These are phyloP conservation scores for Poliocrania exsul DNA, from an alignment of 2,797 vertebrate species.

Conservation along the genomic window DNA sequence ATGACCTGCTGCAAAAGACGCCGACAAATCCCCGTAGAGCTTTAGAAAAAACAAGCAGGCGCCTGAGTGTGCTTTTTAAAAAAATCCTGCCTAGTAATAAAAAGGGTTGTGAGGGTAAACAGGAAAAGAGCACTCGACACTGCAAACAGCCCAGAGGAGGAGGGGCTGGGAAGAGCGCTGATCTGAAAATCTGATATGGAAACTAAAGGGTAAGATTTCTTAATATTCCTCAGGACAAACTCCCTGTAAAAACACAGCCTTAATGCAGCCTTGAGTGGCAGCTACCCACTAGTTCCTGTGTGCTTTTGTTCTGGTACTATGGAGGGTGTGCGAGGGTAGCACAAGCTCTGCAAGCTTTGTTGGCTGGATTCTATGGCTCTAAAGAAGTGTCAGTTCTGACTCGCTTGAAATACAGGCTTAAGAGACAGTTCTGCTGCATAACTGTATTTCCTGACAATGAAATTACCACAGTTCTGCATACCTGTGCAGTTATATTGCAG, in stretches of 20 bases:
- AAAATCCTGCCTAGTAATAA: constrained; percentile 47
- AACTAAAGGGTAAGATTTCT: constrained; percentile 2
- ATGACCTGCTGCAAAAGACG: constrained; percentile 71
- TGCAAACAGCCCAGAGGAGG: constrained; percentile 17
- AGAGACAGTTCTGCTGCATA: neutral
- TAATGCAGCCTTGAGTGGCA: neutral
- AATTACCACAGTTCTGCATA: neutral
- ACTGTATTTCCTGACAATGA: neutral
- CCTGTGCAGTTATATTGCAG: neutral
- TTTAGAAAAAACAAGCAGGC: constrained; percentile 72
- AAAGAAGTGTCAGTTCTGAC: neutral
- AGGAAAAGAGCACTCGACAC: constrained; percentile 66
- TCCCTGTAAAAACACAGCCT: neutral
- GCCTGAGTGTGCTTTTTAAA: constrained; percentile 48
- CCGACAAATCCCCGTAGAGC: constrained; percentile 70
- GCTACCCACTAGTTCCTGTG: neutral
- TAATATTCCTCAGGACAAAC: neutral
- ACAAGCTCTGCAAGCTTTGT: neutral
- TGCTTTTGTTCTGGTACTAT: neutral
- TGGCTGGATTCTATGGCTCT: neutral
- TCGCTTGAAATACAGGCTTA: neutral
- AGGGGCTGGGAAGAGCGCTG: constrained; percentile 23
- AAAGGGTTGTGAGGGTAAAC: constrained; percentile 52
- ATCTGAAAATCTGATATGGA: constrained; percentile 39
- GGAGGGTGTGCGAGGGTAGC: neutral